Evolutionary conservation across 1,140 invertebrate genomes (phyloP).

Genomic region (Araneus ventricosus): DNA sequence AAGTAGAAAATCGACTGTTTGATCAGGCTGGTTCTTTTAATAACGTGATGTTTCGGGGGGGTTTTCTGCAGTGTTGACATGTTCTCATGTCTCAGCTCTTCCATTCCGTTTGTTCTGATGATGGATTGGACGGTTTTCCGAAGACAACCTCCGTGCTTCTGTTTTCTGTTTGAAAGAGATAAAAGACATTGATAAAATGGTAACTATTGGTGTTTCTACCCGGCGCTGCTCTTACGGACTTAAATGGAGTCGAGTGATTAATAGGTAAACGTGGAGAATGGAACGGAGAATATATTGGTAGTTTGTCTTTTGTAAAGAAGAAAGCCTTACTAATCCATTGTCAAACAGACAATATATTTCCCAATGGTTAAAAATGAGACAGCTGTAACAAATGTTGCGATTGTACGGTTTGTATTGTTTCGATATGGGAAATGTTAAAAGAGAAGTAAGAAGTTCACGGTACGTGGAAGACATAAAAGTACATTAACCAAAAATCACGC

Average conservation of each 20-base stretch:
- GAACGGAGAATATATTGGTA: not conserved
- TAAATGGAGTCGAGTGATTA: not conserved
- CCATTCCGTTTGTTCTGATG: not conserved
- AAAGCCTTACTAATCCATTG: no score
- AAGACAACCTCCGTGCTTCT: not conserved
- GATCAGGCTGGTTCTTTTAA: not conserved
- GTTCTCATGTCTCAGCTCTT: not conserved
- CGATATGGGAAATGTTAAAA: no score
- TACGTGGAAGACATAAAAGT: no score
- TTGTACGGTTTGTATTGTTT: no score
- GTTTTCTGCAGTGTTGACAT: not conserved
- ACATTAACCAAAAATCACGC: no score
- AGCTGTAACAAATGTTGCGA: no score
- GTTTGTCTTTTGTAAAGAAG: not conserved
- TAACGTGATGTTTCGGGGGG: not conserved
- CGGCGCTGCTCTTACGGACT: not conserved
- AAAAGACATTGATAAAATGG: not conserved
- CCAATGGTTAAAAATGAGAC: no score
- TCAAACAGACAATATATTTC: no score
- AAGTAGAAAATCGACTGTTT: not conserved
- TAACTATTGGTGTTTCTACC: not conserved
- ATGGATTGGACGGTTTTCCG: not conserved
- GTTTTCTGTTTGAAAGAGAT: not conserved
- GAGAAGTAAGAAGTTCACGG: no score
- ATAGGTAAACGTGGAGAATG: not conserved